Conservation (phyloP, 2,888 invertebrate genomes). For the Acanthopleura granulata region DNA sequence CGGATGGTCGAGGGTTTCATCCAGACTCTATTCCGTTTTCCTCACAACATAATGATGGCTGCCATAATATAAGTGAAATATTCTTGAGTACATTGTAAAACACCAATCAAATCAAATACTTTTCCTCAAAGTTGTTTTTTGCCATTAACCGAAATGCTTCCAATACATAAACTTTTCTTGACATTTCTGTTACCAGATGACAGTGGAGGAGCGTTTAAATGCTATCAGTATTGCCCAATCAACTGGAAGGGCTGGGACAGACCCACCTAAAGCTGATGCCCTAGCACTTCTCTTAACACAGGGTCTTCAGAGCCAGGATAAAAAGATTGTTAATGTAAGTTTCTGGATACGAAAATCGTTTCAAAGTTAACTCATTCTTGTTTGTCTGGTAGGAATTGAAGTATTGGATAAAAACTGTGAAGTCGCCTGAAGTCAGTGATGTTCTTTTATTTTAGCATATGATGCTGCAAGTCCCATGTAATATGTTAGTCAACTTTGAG, state of each 20-base stretch:
- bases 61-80: slow-evolving; percentile 7
- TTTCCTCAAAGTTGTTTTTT: background rate
- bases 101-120: background rate
- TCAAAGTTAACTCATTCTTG: too few relatives aligned
- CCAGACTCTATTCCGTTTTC: too few relatives aligned
- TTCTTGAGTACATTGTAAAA: background rate
- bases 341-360: background rate
- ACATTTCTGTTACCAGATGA: slow-evolving; percentile 72
- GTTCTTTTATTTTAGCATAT: too few relatives aligned
- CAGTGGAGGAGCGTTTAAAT: slow-evolving; percentile 86
- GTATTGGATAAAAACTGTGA: too few relatives aligned
- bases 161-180: background rate
- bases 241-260: slow-evolving; percentile 65
- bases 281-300: slow-evolving; percentile 84
- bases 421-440: background rate
- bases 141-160: background rate
- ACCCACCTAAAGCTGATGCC: slow-evolving; percentile 74
- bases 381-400: too few relatives aligned
- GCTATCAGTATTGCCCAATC: slow-evolving; percentile 80
- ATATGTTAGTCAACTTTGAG: too few relatives aligned
- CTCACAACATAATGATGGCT: too few relatives aligned
- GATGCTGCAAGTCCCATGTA: too few relatives aligned
- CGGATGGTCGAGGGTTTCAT: too few relatives aligned
- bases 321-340: slow-evolving; percentile 75
- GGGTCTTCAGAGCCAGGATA: slow-evolving; percentile 88